Conservation (phyloP, 1,140 invertebrate genomes). For the Oryctes rhinoceros region DNA sequence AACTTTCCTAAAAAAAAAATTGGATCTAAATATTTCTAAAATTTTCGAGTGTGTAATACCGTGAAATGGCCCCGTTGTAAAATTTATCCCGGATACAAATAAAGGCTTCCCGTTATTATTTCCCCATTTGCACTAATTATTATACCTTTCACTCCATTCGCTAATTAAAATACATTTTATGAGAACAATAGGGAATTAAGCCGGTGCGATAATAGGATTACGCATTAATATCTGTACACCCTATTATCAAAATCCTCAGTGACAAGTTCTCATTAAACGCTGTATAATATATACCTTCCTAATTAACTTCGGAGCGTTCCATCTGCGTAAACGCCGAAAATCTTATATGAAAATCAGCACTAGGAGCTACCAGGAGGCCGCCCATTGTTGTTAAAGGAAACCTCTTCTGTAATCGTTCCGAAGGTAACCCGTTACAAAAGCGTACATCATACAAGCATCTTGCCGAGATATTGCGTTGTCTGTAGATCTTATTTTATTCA, state of each 20-base stretch:
- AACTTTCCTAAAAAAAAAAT: no score
- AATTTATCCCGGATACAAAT: no score
- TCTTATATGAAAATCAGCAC: background rate
- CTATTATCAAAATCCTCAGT: conserved; percentile 12
- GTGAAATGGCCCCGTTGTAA: no score
- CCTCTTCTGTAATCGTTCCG: background rate
- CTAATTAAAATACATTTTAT: background rate
- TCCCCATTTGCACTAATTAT: no score
- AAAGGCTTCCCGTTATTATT: no score
- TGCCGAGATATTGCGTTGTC: background rate
- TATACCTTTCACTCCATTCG: background rate
- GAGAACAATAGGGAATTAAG: conserved; percentile 11
- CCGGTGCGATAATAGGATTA: background rate
- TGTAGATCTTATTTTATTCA: conserved; percentile 9
- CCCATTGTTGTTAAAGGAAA: conserved; percentile 9
- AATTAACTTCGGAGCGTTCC: background rate
- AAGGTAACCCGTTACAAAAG: background rate
- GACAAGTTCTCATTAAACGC: conserved; percentile 8
- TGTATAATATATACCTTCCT: background rate
- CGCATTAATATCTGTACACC: background rate
- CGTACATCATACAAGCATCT: background rate
- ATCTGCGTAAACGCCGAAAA: background rate
- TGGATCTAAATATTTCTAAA: no score
- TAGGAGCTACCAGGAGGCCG: background rate
- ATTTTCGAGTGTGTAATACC: no score